These are phyloP conservation scores for Cherax quadricarinatus DNA, from an alignment of 1,140 invertebrate genomes.

Conservation along the genomic window DNA sequence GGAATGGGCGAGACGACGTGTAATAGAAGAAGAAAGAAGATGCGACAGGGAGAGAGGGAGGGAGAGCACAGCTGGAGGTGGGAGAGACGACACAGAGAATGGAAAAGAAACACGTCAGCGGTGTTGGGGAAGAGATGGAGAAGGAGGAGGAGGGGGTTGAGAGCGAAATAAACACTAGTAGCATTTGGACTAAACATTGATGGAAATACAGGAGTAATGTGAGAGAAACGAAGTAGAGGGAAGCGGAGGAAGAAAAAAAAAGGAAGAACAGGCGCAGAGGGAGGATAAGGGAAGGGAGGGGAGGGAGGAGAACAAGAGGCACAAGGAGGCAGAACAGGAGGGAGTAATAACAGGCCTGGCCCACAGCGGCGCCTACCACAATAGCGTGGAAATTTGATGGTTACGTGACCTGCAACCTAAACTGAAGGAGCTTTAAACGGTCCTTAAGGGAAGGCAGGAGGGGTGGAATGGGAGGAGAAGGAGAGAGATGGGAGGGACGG, in stretches of 20 bases:
- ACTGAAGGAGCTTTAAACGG: neutral
- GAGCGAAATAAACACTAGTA: neutral
- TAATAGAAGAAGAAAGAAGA: neutral
- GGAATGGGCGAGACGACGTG: neutral
- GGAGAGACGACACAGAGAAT: neutral
- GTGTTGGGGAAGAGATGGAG: neutral
- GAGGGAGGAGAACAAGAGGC: neutral
- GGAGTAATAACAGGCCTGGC: constrained; percentile 26
- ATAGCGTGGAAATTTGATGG: constrained; percentile 47
- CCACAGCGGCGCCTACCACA: constrained; percentile 47
- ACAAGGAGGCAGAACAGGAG: constrained; percentile 11
- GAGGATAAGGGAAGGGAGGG: neutral
- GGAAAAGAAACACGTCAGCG: neutral
- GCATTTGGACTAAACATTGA: neutral
- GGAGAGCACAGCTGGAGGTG: neutral
- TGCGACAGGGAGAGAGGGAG: neutral
- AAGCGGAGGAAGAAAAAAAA: neutral
- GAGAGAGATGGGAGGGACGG: neutral
- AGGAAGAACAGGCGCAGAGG: too few relatives aligned
- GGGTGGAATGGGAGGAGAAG: neutral
- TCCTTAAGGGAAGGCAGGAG: neutral
- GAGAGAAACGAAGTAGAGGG: neutral
- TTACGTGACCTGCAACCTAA: constrained; percentile 36
- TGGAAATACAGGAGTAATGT: neutral
- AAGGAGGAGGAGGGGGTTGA: neutral